Conservation (phyloP, 2,888 invertebrate genomes). For the Cylindroiulus punctatus region DNA sequence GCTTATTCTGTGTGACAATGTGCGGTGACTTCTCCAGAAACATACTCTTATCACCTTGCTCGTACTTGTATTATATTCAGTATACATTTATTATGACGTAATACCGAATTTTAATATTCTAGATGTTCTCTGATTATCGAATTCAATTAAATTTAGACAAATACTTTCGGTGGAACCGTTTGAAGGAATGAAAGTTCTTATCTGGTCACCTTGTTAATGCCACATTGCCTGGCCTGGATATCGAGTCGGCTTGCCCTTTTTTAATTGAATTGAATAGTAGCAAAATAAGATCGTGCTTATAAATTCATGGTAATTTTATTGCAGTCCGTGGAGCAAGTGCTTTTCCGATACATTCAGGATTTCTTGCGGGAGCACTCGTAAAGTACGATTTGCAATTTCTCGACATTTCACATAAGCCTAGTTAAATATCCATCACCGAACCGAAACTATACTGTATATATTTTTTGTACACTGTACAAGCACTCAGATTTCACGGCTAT, state of each 20-base stretch:
- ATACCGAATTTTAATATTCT: no score
- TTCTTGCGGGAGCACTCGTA: not conserved
- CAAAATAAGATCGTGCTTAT: not conserved
- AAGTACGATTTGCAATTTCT: not conserved
- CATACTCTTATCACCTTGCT: not conserved
- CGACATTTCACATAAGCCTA: not conserved
- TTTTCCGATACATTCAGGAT: not conserved
- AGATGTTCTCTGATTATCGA: not conserved
- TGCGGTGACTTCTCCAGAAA: not conserved
- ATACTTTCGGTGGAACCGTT: not conserved
- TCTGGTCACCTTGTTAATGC: not conserved
- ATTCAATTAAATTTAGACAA: not conserved
- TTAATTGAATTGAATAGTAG: not conserved
- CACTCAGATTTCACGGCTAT: no score
- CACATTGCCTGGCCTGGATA: not conserved
- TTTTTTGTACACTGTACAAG: no score
- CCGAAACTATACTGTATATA: not conserved
- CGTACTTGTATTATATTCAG: not conserved
- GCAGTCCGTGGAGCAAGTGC: not conserved
- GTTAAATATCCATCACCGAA: not conserved
- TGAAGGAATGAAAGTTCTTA: not conserved
- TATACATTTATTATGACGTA: no score
- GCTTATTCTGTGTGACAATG: not conserved
- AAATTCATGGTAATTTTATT: slow-evolving; percentile 1
- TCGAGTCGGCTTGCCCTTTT: slow-evolving; percentile 9